A percentile compares a stretch with the other conserved stretches of the same genome.
Evolutionary conservation across 2,113 vertebrate genomes (phyloP).

Genomic region (Limnothrissa miodon): DNA sequence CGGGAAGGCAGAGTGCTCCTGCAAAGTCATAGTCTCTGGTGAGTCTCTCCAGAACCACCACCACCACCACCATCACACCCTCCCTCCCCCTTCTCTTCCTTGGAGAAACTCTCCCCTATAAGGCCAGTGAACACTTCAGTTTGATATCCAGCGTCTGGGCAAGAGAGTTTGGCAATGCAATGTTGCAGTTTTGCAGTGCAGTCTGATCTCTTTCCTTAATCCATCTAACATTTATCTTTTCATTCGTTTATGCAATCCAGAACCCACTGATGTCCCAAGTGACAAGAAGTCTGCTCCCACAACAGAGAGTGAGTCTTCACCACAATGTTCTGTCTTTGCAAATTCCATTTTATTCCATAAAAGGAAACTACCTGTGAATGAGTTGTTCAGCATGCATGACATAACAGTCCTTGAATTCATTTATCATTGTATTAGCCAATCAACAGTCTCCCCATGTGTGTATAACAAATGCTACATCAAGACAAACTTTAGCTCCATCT

Average conservation of each 20-base stretch:
- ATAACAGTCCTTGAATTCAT: background rate
- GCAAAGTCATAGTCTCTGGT: constrained; percentile 90
- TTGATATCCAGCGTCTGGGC: background rate
- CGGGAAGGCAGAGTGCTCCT: constrained; percentile 81
- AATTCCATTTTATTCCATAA: background rate
- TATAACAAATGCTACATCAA: background rate
- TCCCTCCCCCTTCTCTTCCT: background rate
- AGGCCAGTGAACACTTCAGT: background rate
- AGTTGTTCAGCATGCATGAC: background rate
- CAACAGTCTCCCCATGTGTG: background rate
- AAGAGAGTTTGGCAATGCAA: background rate
- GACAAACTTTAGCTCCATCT: background rate
- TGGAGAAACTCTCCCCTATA: background rate
- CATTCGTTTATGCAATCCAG: background rate
- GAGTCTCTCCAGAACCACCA: constrained; percentile 47
- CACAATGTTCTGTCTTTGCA: background rate
- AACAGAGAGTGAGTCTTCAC: constrained; percentile 47
- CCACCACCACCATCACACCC: background rate
- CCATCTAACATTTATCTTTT: constrained; percentile 7
- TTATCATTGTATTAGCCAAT: background rate
- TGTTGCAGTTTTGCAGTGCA: background rate
- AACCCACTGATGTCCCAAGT: constrained; percentile 37
- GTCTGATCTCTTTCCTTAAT: background rate
- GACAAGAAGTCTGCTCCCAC: constrained; percentile 48
- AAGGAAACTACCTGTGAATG: background rate